phyloP scores from a whole-genome alignment of 2,113 vertebrate species.

The Phrynocephalus versicolor region DNA sequence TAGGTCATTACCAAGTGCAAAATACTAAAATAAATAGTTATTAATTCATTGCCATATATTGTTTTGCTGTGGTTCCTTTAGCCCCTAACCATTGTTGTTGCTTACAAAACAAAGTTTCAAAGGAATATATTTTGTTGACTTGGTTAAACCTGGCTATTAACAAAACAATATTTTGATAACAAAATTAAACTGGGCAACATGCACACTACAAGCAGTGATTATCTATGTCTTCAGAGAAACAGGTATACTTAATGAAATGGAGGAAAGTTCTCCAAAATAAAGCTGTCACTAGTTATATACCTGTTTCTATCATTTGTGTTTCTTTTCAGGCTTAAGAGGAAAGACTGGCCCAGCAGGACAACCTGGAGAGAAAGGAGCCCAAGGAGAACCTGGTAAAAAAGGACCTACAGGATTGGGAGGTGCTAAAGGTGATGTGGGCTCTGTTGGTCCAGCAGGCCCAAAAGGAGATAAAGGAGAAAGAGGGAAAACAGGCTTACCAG shows the following conservation, averaged over 20 bases:
- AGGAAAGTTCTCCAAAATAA: background rate
- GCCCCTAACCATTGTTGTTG: too few relatives aligned
- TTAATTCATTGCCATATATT: too few relatives aligned
- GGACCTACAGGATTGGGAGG: conserved; percentile 84
- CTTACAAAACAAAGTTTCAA: too few relatives aligned
- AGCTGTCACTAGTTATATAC: background rate
- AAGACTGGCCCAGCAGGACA: conserved; percentile 87
- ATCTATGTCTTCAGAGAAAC: background rate
- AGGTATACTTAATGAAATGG: background rate
- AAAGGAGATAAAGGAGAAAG: conserved; percentile 87
- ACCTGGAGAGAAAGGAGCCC: conserved; percentile 88
- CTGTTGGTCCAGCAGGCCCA: conserved; percentile 77
- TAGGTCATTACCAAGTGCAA: too few relatives aligned
- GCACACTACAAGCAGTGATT: background rate
- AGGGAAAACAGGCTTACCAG: conserved; percentile 82
- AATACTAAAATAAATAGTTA: too few relatives aligned
- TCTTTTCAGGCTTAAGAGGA: conserved; percentile 86
- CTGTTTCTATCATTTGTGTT: conserved; percentile 3
- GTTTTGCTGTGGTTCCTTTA: too few relatives aligned
- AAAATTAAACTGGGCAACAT: background rate
- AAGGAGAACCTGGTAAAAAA: conserved; percentile 88
- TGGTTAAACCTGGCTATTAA: background rate
- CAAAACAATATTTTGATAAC: background rate
- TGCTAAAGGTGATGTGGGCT: conserved; percentile 80
- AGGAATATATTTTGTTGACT: background rate